Evolutionary conservation across 2,888 invertebrate species (phyloP).

Genomic region (Diadegma fenestrale): DNA sequence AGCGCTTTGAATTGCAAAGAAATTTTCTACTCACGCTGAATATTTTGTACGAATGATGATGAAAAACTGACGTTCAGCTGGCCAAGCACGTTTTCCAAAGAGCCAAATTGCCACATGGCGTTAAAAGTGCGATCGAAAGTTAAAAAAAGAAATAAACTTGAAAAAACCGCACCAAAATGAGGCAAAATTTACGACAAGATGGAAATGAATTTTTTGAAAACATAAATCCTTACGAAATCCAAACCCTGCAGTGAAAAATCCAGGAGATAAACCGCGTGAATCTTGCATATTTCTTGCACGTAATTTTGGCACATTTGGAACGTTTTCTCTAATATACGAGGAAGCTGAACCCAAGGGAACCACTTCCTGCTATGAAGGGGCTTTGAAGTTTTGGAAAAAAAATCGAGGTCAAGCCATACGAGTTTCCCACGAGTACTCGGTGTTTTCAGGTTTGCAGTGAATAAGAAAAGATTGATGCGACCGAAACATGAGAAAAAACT

Average conservation of each 20-base stretch:
- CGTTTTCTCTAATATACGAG: not conserved
- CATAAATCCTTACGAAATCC: not conserved
- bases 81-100: not conserved
- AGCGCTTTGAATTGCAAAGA: not conserved
- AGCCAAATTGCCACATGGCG: not conserved
- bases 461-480: not conserved
- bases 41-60: not conserved
- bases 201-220: not conserved
- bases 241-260: not conserved
- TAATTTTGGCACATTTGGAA: not conserved
- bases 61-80: not conserved
- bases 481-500: not conserved
- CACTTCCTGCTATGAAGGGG: not conserved
- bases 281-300: conserved; percentile 19
- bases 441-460: not conserved
- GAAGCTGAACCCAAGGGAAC: conserved; percentile 1
- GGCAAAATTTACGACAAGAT: not conserved
- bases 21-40: not conserved
- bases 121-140: not conserved
- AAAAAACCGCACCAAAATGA: not conserved
- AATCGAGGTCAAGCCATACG: not conserved
- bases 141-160: not conserved
- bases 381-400: not conserved
- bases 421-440: not conserved
- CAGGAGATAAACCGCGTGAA: not conserved